Evolutionary conservation across 2,797 vertebrate species (phyloP).

Genomic region (Anguilla megastoma): DNA sequence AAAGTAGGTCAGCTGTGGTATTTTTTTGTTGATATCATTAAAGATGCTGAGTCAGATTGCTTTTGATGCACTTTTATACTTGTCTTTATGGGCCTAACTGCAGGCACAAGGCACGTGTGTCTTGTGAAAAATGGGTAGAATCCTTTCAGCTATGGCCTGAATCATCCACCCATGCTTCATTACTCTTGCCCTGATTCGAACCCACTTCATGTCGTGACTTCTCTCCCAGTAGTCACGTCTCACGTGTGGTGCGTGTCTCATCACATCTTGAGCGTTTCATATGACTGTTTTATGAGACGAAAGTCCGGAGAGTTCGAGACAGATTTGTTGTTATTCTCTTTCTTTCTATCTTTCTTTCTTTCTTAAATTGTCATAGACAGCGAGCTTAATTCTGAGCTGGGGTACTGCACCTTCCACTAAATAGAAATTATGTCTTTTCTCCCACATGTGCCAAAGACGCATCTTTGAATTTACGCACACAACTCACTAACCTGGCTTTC

Average conservation of each 20-base stretch:
- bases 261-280: neutral
- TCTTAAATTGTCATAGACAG: slow-evolving; percentile 15
- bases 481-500: neutral
- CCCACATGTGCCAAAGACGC: neutral
- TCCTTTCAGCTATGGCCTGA: neutral
- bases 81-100: neutral
- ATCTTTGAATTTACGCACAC: neutral
- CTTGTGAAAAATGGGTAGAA: neutral
- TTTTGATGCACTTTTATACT: neutral
- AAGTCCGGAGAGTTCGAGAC: neutral
- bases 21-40: neutral
- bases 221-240: neutral
- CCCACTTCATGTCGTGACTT: neutral
- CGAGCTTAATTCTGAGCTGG: slow-evolving; percentile 39
- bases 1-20: neutral
- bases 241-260: neutral
- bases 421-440: neutral
- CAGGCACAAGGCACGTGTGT: neutral
- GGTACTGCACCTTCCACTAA: neutral
- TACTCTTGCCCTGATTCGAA: neutral
- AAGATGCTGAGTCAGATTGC: neutral
- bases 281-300: neutral
- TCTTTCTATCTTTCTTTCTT: neutral
- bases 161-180: neutral
- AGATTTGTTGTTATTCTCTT: neutral